phyloP scores from a whole-genome alignment of 2,113 vertebrate species.

The Mus pahari region DNA sequence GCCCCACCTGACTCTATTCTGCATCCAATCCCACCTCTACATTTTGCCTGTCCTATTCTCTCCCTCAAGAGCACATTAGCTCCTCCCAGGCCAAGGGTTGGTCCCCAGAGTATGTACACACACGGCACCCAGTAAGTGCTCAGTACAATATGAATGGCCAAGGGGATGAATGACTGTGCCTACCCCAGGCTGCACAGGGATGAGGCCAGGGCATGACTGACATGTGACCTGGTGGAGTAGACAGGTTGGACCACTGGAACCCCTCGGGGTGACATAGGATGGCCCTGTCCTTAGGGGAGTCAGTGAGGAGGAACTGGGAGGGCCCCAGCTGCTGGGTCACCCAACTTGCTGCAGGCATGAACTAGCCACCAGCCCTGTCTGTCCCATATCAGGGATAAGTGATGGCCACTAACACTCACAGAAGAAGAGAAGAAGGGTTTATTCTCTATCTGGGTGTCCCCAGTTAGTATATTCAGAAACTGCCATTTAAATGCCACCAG shows the following conservation, averaged over 20 bases:
- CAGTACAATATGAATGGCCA: neutral
- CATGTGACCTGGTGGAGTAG: rapidly evolving
- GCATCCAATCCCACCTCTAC: neutral
- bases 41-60: neutral
- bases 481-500: neutral
- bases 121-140: neutral
- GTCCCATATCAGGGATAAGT: too few species aligned
- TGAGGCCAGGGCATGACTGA: rapidly evolving
- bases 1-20: neutral
- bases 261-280: neutral
- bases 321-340: neutral
- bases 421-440: neutral
- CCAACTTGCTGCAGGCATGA: neutral
- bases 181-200: neutral
- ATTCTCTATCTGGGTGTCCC: neutral
- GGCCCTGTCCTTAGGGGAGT: neutral
- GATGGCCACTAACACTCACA: neutral
- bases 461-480: neutral
- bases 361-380: neutral
- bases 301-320: neutral
- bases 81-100: neutral
- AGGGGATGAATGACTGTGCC: neutral
- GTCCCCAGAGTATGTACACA: neutral
- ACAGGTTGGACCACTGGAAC: neutral
- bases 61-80: rapidly evolving